Evolutionary conservation across 2,888 invertebrate species (phyloP), one percentile per base, ranked within the genome.

Genomic region (Myopa testacea): DNA sequence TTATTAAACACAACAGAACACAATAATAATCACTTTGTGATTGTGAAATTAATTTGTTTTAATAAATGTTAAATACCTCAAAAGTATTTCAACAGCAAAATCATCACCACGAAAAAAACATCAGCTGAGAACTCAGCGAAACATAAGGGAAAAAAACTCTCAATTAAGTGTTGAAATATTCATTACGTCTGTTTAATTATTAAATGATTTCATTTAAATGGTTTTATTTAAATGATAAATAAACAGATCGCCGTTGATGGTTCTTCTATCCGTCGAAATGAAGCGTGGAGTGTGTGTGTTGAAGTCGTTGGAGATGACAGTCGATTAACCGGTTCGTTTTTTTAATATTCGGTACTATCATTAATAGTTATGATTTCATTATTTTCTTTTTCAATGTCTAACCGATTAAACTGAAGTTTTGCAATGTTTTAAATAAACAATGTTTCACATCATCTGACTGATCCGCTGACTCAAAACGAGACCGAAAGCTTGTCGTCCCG

Each of bases 61-160:
- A 86, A 87, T 84, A 85, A 86, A 87, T 87, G 84, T 86, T 84
- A 86, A 85, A 83, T 81, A 84, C 79, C 80, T 80, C 77, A 75
- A 52, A 37, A 55, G n/a, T 34, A 34, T 37, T 67, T 65, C 26
- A 45, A 72, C 37, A 60, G 4, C 19, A 60, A 72, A 37, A 38
- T 10, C 12, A 19, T 19, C 34, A 34, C n/a, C 26, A 26, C n/a
- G 62, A 65, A 65, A 1, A 37, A 65, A 7, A 65, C n/a, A 55
- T 7, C 4, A 37, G 40, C 38, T 5, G 37, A 65, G n/a, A 50
- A 52, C 52, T 37, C 5, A 3, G 12, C 37, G 19, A 45, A 50
- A 40, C 7, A 26, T 38, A 63, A 40, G 1, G n/a, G 50, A 63
- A 75, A n/a, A 37, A 40, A 73, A 62, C 26, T 40, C 19, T 75